Evolutionary conservation across 2,113 vertebrate species (phyloP).

Genomic region (Bubo bubo): DNA sequence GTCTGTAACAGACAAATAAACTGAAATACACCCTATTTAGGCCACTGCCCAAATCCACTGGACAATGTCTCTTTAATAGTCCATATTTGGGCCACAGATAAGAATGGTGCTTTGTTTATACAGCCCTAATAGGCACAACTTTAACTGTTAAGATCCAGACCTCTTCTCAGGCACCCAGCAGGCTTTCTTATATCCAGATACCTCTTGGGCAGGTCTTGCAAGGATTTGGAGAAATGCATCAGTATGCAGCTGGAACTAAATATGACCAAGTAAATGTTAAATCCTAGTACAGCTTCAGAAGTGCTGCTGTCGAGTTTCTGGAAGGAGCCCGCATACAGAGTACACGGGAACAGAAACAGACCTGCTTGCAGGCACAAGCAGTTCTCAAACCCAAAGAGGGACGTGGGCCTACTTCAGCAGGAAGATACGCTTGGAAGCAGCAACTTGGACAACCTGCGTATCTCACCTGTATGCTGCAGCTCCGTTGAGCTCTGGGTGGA

Average conservation of each 20-base stretch:
- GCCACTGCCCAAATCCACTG: neutral
- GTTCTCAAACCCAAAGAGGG: neutral
- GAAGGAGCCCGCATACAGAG: neutral
- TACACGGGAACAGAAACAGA: neutral
- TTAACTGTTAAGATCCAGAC: neutral
- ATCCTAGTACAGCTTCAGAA: neutral
- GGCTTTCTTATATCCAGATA: neutral
- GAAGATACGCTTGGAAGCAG: neutral
- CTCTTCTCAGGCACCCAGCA: neutral
- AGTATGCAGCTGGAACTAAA: neutral
- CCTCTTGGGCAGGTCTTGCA: neutral
- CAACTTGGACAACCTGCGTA: neutral
- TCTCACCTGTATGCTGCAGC: conserved; percentile 87
- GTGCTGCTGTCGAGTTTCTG: neutral
- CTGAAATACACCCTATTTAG: neutral
- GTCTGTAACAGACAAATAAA: neutral
- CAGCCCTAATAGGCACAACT: neutral
- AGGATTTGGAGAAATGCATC: neutral
- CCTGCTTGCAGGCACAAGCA: neutral
- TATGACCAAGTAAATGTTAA: neutral
- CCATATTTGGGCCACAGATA: neutral
- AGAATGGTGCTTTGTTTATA: neutral
- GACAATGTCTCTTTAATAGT: neutral
- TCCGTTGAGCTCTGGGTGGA: conserved; percentile 89
- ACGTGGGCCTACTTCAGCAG: neutral